Base-by-base conservation (phyloP, 2,113 vertebrate species). In the Eira barbara region DNA sequence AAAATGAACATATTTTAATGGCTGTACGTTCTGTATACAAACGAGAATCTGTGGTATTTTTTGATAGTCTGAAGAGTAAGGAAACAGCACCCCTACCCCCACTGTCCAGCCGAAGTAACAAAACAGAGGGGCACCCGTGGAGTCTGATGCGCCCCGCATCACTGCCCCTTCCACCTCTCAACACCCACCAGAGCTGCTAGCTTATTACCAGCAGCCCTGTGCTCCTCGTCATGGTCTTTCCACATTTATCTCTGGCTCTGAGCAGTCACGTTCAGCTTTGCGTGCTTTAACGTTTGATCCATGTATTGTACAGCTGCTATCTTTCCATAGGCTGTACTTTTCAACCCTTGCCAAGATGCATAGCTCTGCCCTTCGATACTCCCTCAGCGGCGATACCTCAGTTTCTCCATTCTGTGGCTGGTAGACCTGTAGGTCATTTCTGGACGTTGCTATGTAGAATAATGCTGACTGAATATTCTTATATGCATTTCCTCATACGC, bases 401-500 rank as follows among this genome's bases (percentile, higher is more conserved):
- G 27, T 36, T 69, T n/a, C 45, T 17, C 36, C 2, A 5, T 57
- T 84, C 27, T 93, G 12, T 55, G 74, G 74, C 29, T 74, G 34
- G 13, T 39, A 49, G 71, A 13, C 17, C 15, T 29, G 4, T n/a
- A 76, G 29, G 13, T 61, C 74, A 20, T 71, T 84, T 89, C 14
- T 17, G 71, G 25, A 57, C 31, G 45, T 78, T 55, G 14, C 59
- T 52, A 21, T 76, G 76, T 59, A 25, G 27, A 61, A 52, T 91
- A 69, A 59, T 13, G 18, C 49, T 73, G 78, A 69, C 61, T 85
- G 45, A 61, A 83, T 97, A 39, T 71, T 80, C 52, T 79, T 55
- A 21, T 5, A 14, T 11, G 17, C 59, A 47, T 36, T 61, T 89
- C 39, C 31, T 59, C 25, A n/a, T 25, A 59, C 8, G 45, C 76